A percentile compares a stretch with the other conserved stretches of the same genome.
These are phyloP conservation scores for Leuciscus idus DNA, from an alignment of 2,113 vertebrate species.

Conservation along the genomic window DNA sequence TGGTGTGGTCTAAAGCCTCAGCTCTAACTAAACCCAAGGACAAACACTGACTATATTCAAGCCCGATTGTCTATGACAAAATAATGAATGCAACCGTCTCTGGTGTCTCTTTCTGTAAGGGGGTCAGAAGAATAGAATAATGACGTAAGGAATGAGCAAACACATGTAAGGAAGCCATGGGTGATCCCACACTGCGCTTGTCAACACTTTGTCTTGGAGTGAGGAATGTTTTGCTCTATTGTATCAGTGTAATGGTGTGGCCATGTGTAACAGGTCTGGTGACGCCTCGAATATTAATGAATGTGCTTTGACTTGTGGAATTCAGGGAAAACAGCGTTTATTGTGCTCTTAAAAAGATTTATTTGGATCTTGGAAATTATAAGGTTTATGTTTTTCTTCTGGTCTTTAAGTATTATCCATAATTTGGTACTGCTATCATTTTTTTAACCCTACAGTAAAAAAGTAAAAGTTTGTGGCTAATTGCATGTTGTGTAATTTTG, in stretches of 20 bases:
- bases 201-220: constrained; percentile 49
- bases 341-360: background rate
- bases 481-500: background rate
- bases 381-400: background rate
- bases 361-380: background rate
- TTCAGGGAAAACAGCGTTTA: constrained; percentile 43
- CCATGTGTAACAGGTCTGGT: constrained; percentile 69
- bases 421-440: background rate
- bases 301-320: constrained; percentile 55
- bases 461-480: background rate
- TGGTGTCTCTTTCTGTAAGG: constrained; percentile 53
- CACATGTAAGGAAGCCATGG: constrained; percentile 56
- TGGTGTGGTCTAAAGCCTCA: constrained; percentile 17
- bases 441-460: background rate
- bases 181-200: constrained; percentile 57
- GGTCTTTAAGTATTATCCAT: background rate
- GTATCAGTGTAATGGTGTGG: constrained; percentile 62
- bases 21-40: constrained; percentile 18
- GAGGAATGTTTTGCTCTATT: constrained; percentile 57
- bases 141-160: constrained; percentile 62
- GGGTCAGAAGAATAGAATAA: constrained; percentile 61
- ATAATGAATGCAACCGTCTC: constrained; percentile 60
- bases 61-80: constrained; percentile 35
- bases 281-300: constrained; percentile 67
- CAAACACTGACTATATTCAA: constrained; percentile 61